Evolutionary conservation across 2,888 invertebrate genomes (phyloP).

Genomic region (Odiellus spinosus): DNA sequence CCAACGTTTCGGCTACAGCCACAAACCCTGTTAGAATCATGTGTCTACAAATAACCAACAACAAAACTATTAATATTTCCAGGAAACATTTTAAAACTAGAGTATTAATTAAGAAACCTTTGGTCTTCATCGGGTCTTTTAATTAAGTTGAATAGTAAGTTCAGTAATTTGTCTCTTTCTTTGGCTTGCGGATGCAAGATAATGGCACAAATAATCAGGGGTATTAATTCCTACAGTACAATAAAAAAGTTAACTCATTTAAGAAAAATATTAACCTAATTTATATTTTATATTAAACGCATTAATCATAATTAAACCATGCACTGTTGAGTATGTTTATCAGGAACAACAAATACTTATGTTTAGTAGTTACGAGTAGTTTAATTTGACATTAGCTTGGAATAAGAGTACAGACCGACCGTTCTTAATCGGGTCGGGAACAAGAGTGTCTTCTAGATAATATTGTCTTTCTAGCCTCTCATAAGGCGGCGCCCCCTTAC

Average conservation of each 20-base stretch:
- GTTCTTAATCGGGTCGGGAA: too few species aligned
- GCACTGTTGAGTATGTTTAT: too few species aligned
- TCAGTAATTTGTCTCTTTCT: constrained; percentile 45
- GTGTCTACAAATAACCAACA: constrained; percentile 24
- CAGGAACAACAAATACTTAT: too few species aligned
- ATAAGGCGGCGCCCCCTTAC: too few species aligned
- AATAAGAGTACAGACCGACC: too few species aligned
- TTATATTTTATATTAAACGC: background rate
- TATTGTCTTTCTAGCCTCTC: too few species aligned
- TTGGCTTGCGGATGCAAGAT: constrained; percentile 41
- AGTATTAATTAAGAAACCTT: constrained; percentile 30
- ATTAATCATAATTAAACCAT: too few species aligned
- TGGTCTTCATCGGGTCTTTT: constrained; percentile 51
- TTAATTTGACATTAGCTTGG: too few species aligned
- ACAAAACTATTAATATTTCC: background rate
- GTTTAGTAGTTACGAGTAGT: too few species aligned
- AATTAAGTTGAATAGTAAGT: constrained; percentile 50
- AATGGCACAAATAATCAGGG: constrained; percentile 44
- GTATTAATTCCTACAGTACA: constrained; percentile 41
- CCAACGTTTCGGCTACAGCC: constrained; percentile 33
- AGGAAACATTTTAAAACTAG: too few species aligned
- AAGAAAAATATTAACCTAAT: background rate
- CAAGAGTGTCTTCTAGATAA: too few species aligned
- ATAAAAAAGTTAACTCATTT: constrained; percentile 1
- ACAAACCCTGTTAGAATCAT: constrained; percentile 33